Evolutionary conservation across 2,797 vertebrate species (phyloP).

Genomic region (Cynodonichthys magdalenae): DNA sequence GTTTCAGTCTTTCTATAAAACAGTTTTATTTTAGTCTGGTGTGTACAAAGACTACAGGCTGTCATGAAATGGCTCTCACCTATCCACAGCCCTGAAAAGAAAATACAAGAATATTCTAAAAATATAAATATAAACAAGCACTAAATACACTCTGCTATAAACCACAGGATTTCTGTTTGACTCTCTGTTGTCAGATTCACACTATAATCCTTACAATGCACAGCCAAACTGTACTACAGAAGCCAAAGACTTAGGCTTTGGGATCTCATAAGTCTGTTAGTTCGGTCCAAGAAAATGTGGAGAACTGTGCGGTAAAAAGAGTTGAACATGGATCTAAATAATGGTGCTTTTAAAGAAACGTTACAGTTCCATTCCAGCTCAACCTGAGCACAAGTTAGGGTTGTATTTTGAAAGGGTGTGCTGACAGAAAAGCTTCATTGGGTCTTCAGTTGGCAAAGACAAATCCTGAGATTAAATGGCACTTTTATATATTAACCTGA

Average conservation of each 20-base stretch:
- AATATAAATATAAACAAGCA: constrained; percentile 7
- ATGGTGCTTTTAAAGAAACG: constrained; percentile 35
- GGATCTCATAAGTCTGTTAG: constrained; percentile 40
- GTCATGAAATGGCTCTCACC: too few relatives aligned
- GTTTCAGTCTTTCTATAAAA: too few relatives aligned
- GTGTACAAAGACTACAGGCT: too few relatives aligned
- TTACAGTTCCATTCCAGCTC: constrained; percentile 32
- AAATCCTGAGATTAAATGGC: constrained; percentile 1
- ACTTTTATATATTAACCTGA: neutral
- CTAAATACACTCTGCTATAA: neutral
- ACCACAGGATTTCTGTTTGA: too few relatives aligned
- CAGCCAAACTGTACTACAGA: constrained; percentile 36
- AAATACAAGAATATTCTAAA: too few relatives aligned
- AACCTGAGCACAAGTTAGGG: constrained; percentile 14
- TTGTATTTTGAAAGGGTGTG: constrained; percentile 18
- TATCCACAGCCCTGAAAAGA: too few relatives aligned
- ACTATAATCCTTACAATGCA: constrained; percentile 29
- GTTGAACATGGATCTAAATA: constrained; percentile 39
- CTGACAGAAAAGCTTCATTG: constrained; percentile 10
- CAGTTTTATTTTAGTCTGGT: too few relatives aligned
- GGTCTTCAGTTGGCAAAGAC: neutral
- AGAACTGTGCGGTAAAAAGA: constrained; percentile 27
- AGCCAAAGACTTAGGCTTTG: constrained; percentile 42
- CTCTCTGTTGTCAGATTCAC: constrained; percentile 32
- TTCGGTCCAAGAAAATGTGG: constrained; percentile 37